Percentiles rank a stretch among this genome's conserved stretches.
Conservation (phyloP, 2,888 invertebrate genomes). For the Exocentrus adspersus region DNA sequence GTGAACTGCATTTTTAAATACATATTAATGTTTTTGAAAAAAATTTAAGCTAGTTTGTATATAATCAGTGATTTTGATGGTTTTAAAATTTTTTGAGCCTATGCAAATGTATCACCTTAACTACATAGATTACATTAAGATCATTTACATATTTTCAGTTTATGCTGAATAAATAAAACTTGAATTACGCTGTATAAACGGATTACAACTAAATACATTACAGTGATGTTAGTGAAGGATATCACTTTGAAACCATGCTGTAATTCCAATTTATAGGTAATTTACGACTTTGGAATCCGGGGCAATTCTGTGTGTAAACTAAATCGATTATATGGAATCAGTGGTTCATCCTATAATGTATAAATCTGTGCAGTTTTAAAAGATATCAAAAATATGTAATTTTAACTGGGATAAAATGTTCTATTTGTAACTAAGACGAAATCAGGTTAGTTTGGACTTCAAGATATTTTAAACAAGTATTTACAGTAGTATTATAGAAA, state of each 20-base stretch:
- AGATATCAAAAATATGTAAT: too few species aligned
- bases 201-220: constrained; percentile 16
- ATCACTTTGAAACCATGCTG: constrained; percentile 5
- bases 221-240: constrained; percentile 19
- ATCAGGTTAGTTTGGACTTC: too few species aligned
- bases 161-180: constrained; percentile 16
- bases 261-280: constrained; percentile 15
- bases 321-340: background rate
- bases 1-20: background rate
- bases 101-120: constrained; percentile 13
- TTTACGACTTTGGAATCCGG: constrained; percentile 5
- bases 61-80: too few species aligned
- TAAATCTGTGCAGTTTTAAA: too few species aligned
- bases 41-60: background rate
- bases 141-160: constrained; percentile 25
- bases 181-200: constrained; percentile 7
- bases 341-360: too few species aligned
- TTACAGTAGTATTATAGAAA: too few species aligned
- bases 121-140: constrained; percentile 23
- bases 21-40: background rate
- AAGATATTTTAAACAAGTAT: too few species aligned
- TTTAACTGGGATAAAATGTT: too few species aligned
- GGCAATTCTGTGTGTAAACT: background rate
- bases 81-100: background rate
- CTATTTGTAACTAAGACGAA: too few species aligned